Conservation (phyloP, 2,888 invertebrate species). For the Merodon equestris region DNA sequence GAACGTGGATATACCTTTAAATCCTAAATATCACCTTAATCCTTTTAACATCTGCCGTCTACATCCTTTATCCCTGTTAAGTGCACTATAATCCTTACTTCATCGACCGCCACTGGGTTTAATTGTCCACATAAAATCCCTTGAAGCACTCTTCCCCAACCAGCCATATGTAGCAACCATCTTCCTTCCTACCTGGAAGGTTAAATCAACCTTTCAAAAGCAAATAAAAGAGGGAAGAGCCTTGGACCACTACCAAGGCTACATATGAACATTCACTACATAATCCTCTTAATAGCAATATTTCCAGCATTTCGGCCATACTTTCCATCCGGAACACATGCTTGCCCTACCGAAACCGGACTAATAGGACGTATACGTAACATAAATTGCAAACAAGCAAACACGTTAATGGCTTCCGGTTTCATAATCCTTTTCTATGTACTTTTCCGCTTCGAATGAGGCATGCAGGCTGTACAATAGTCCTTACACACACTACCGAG, state of each 20-base stretch:
- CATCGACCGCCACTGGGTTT: no score
- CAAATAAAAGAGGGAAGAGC: background rate
- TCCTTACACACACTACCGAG: conserved; percentile 4
- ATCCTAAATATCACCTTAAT: no score
- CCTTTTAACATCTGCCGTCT: no score
- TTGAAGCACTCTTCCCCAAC: no score
- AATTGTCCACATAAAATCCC: no score
- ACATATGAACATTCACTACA: conserved; percentile 8
- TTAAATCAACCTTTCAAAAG: no score
- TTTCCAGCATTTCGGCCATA: background rate
- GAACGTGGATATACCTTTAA: no score
- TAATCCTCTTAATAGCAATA: conserved; percentile 33
- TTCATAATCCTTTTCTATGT: conserved; percentile 28
- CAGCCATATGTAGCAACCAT: no score
- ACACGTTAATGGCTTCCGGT: conserved; percentile 52
- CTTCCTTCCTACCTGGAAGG: no score
- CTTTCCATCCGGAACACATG: background rate
- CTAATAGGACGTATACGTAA: conserved; percentile 49
- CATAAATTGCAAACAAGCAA: conserved; percentile 46
- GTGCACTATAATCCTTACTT: no score
- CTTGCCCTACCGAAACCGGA: conserved; percentile 23
- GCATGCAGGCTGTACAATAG: background rate
- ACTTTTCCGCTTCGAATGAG: background rate
- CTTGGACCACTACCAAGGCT: conserved; percentile 38
- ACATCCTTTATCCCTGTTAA: no score